Percentiles rank a stretch among this genome's conserved stretches.
Conservation (phyloP, 2,888 invertebrate species). For the Mesorhabditis belari region DNA sequence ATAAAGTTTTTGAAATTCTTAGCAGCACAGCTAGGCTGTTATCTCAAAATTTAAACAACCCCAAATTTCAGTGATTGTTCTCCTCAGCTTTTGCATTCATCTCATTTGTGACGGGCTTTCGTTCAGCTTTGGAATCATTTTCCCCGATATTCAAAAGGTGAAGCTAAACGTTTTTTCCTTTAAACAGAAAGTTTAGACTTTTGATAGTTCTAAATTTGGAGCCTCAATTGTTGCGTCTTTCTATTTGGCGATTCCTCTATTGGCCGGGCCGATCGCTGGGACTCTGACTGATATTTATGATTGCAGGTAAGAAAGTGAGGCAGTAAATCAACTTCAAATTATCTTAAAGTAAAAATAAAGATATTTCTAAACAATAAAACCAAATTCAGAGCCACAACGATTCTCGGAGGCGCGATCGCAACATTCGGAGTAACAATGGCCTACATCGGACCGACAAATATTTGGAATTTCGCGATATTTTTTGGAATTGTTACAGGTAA, state of each 20-base stretch:
- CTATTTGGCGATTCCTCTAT: constrained; percentile 81
- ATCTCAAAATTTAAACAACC: no score
- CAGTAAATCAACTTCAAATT: not conserved
- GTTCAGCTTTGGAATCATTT: constrained; percentile 84
- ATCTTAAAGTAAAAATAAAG: no score
- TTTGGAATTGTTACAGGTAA: constrained; percentile 66
- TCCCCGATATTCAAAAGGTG: constrained; percentile 68
- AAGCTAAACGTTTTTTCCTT: no score
- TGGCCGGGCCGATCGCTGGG: constrained; percentile 67
- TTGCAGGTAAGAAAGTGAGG: constrained; percentile 10
- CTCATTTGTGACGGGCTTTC: constrained; percentile 85
- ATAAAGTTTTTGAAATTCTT: no score
- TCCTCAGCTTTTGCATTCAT: constrained; percentile 80
- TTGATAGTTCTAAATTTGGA: constrained; percentile 74
- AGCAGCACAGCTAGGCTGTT: no score
- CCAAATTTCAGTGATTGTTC: constrained; percentile 67
- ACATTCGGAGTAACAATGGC: constrained; percentile 60
- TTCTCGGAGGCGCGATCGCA: constrained; percentile 12
- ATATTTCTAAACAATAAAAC: not conserved
- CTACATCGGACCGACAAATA: constrained; percentile 62
- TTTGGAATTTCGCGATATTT: constrained; percentile 61
- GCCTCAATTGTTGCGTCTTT: constrained; percentile 84
- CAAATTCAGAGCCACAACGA: constrained; percentile 8
- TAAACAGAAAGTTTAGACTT: constrained; percentile 62
- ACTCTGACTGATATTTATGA: constrained; percentile 21